phyloP scores from a whole-genome alignment of 2,888 invertebrate species.

The Plebejus melissa region DNA sequence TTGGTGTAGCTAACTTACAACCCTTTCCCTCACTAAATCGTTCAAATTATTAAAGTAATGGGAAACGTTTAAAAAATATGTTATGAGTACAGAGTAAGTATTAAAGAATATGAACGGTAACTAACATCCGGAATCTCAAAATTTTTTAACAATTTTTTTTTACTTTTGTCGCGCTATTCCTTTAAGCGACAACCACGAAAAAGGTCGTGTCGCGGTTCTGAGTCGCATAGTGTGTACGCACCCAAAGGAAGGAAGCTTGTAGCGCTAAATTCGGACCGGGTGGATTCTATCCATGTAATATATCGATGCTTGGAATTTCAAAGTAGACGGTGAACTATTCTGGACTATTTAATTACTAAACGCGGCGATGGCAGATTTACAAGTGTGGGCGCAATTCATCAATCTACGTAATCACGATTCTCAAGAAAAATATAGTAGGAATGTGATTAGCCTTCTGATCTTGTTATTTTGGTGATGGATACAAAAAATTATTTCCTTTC shows the following conservation, averaged over 20 bases:
- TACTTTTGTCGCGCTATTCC: too few relatives aligned
- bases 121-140: too few relatives aligned
- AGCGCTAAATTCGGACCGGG: slow-evolving; percentile 20
- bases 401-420: not conserved
- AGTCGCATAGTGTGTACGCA: not conserved
- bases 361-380: slow-evolving; percentile 6
- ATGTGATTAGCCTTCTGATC: not conserved
- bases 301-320: slow-evolving; percentile 21
- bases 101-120: too few relatives aligned
- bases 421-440: not conserved
- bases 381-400: not conserved
- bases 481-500: too few relatives aligned
- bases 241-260: slow-evolving; percentile 10
- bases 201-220: not conserved
- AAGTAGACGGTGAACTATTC: slow-evolving; percentile 15
- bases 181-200: too few relatives aligned
- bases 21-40: too few relatives aligned
- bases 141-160: too few relatives aligned
- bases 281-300: slow-evolving; percentile 16
- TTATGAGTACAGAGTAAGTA: too few relatives aligned
- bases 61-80: too few relatives aligned
- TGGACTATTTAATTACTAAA: slow-evolving; percentile 11
- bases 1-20: too few relatives aligned
- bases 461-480: not conserved
- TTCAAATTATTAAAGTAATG: too few relatives aligned